Percentiles rank a stretch among this genome's conserved stretches.
Conservation (phyloP, 2,888 invertebrate genomes). For the Lumbricus terrestris region DNA sequence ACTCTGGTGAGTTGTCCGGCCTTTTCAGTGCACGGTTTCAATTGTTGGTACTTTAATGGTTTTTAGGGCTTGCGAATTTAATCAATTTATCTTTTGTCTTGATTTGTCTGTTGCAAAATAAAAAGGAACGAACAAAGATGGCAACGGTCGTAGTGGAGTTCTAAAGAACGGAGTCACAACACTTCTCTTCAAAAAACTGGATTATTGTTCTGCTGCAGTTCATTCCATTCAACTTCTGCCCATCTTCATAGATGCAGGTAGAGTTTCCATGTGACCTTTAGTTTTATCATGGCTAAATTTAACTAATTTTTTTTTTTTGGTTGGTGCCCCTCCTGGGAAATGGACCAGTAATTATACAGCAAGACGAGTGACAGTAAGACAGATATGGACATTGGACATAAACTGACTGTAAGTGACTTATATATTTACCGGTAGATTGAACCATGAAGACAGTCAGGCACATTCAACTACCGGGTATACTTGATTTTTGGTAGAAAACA, state of each 20-base stretch:
- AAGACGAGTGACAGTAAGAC: too few relatives aligned
- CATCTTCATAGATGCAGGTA: background rate
- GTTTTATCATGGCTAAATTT: too few relatives aligned
- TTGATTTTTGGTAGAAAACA: background rate
- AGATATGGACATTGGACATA: too few relatives aligned
- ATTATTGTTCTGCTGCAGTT: background rate
- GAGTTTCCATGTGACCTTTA: background rate
- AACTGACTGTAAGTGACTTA: background rate
- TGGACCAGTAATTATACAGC: too few relatives aligned
- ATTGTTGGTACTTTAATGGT: background rate
- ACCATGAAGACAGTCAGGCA: background rate
- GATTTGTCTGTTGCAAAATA: background rate
- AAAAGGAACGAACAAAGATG: background rate
- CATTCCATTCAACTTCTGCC: constrained; percentile 12
- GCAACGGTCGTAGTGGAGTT: background rate
- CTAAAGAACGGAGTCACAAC: background rate
- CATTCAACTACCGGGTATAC: background rate
- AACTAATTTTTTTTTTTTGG: too few relatives aligned
- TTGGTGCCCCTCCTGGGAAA: too few relatives aligned
- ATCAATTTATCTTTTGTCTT: background rate
- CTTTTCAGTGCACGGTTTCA: background rate
- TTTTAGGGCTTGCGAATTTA: background rate
- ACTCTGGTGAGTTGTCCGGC: background rate
- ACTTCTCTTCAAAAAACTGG: constrained; percentile 13
- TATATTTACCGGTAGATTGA: background rate